phyloP scores from a whole-genome alignment of 2,797 vertebrate genomes.

The Rhabdophis nuchalis region DNA sequence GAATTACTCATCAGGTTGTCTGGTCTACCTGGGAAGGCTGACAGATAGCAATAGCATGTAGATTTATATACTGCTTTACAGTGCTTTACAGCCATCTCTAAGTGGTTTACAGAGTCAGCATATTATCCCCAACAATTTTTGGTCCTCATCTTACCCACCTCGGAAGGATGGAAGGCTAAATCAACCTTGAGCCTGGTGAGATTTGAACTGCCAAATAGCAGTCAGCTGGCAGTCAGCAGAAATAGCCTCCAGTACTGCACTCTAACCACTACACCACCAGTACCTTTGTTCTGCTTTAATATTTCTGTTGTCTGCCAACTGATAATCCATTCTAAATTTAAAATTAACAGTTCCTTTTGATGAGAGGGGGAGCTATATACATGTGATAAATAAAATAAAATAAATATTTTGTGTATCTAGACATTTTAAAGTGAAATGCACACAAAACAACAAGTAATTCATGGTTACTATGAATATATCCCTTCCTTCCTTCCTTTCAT shows the following conservation, averaged over 20 bases:
- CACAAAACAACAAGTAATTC: neutral
- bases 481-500: too few species aligned
- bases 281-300: neutral
- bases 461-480: neutral
- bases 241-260: too few species aligned
- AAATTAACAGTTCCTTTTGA: neutral
- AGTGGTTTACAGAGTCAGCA: too few species aligned
- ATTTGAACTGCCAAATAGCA: too few species aligned
- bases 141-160: too few species aligned
- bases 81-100: too few species aligned
- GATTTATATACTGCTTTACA: too few species aligned
- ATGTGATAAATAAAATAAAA: neutral
- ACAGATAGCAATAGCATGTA: neutral
- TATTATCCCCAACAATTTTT: too few species aligned
- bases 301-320: neutral
- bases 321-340: neutral
- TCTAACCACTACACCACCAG: too few species aligned
- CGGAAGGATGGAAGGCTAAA: too few species aligned
- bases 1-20: neutral
- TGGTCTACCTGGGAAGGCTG: neutral
- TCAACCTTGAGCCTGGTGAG: too few species aligned
- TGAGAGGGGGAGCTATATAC: neutral
- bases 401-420: neutral
- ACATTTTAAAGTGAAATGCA: neutral
- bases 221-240: too few species aligned